phyloP scores from a whole-genome alignment of 2,113 vertebrate species.

The Sinocyclocheilus grahami region DNA sequence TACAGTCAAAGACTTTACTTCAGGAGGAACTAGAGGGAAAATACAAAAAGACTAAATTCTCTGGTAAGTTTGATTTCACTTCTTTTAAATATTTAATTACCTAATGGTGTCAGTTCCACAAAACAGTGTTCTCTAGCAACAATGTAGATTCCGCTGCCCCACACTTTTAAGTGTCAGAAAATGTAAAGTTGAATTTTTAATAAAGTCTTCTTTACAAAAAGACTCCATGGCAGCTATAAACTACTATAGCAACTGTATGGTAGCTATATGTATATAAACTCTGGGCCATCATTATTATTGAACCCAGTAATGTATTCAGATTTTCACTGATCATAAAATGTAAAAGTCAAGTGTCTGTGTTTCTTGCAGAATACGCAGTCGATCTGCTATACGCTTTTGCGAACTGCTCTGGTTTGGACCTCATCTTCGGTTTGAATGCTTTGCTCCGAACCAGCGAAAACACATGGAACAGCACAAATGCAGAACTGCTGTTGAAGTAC shows the following conservation, averaged over 20 bases:
- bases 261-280: too few relatives aligned
- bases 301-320: background rate
- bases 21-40: slow-evolving; percentile 64
- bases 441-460: slow-evolving; percentile 78
- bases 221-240: background rate
- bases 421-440: slow-evolving; percentile 94
- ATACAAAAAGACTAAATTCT: slow-evolving; percentile 63
- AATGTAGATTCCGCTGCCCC: background rate
- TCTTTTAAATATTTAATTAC: background rate
- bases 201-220: background rate
- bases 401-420: slow-evolving; percentile 82
- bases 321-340: background rate
- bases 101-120: background rate
- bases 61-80: slow-evolving; percentile 63
- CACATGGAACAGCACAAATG: slow-evolving; percentile 87
- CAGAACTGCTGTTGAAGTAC: slow-evolving; percentile 81
- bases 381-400: slow-evolving; percentile 87
- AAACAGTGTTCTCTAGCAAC: background rate
- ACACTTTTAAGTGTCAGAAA: background rate
- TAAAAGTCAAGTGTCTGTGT: background rate
- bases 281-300: background rate
- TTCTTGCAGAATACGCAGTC: slow-evolving; percentile 76
- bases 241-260: too few relatives aligned
- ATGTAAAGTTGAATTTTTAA: background rate
- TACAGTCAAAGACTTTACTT: slow-evolving; percentile 58